phyloP scores from a whole-genome alignment of 2,888 invertebrate species.

The Drosophila anomelani region DNA sequence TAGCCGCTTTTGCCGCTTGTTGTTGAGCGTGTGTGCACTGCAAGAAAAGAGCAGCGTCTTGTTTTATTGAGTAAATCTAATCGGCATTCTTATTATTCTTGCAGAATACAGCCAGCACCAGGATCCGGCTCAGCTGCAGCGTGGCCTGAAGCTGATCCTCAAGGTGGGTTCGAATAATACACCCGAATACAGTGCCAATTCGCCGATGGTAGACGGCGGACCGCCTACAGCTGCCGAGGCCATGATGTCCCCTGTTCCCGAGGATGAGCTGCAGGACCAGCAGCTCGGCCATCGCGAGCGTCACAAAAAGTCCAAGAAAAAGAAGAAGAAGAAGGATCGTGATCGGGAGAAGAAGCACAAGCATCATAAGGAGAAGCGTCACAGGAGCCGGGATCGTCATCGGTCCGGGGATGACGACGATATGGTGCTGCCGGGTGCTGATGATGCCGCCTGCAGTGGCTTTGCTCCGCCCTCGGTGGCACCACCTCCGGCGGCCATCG shows the following conservation, averaged over 20 bases:
- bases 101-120: slow-evolving; percentile 82
- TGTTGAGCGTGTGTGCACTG: slow-evolving; percentile 24
- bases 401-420: slow-evolving; percentile 49
- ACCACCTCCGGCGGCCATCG: slow-evolving; percentile 72
- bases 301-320: slow-evolving; percentile 91
- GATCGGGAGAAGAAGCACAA: slow-evolving; percentile 90
- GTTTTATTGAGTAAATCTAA: not conserved
- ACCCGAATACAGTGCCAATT: slow-evolving; percentile 87
- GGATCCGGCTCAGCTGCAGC: slow-evolving; percentile 85
- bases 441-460: slow-evolving; percentile 57
- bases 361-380: slow-evolving; percentile 88
- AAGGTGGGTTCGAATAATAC: slow-evolving; percentile 90
- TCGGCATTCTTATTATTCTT: not conserved
- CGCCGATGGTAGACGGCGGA: slow-evolving; percentile 79
- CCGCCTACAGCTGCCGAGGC: slow-evolving; percentile 82
- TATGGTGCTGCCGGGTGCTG: slow-evolving; percentile 27
- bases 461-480: slow-evolving; percentile 45
- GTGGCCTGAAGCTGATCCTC: slow-evolving; percentile 89
- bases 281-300: slow-evolving; percentile 82
- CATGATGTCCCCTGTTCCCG: slow-evolving; percentile 80
- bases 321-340: slow-evolving; percentile 92
- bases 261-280: slow-evolving; percentile 71
- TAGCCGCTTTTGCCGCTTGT: slow-evolving; percentile 35
- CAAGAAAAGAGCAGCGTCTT: not conserved
- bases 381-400: slow-evolving; percentile 82